Evolutionary conservation across 2,888 invertebrate species (phyloP), one percentile per base, ranked within the genome.

Genomic region (Volucella inflata): DNA sequence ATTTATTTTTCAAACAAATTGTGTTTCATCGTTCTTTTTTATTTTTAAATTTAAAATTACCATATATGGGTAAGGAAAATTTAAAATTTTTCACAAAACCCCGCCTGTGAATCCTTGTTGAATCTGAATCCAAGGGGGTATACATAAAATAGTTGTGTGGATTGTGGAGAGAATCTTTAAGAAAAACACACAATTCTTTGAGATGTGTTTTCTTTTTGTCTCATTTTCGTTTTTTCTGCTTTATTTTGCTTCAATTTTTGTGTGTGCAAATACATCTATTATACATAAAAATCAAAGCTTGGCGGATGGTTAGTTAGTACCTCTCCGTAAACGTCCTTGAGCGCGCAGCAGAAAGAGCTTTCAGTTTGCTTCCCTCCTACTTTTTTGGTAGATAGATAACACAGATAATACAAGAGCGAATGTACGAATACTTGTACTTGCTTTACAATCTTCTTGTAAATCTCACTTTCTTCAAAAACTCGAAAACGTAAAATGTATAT

Each of bases 201-300:
- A 16, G 14, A 64, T 70, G 46, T 53, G 38, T 65, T 71, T 65
- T 21, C 40, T 50, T 55, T 65, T 50, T 40, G 42, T 21, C 12
- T 53, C 14, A 11, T 42, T 71, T 21, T 12, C 60, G 17, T 16
- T 16, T 40, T 40, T 36, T 4, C 12, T 55, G 55, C 36, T 14
- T 11, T 30, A 8, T 59, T 59, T 59, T 30, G 12, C 14, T 40
- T 16, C 38, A 16, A 53, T 74, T 74, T 70, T 74, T 72, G 21
- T 74, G 51, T 72, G 42, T 75, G 70, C 59, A 83, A 83, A 84
- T 71, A 79, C 80, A 70, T 77, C 72, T 77, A 81, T 85, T 80
- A 85, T 85, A 85, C 85, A 85, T 74, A 85, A 81, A 85, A 85
- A 85, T 85, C 85, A 85, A 81, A 85, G 85, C 85, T 85, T 81